Evolutionary conservation across 30 jellyfish, hydroid and myxozoan species (phyloP).

Genomic region (Hydractinia symbiolongicarpus): DNA sequence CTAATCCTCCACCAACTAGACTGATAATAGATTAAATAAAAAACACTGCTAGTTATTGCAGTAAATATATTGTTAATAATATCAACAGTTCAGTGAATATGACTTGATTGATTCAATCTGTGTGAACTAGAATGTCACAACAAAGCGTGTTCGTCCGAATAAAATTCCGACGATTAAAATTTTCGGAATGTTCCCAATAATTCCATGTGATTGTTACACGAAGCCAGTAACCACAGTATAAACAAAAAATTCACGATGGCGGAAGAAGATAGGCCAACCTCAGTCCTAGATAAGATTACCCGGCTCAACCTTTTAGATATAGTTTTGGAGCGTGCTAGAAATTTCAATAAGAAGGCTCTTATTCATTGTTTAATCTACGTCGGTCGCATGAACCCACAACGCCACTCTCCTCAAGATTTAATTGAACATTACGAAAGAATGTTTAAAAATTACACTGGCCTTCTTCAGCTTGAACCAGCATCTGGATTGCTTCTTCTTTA

Average conservation of each 20-base stretch:
- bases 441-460: slow-evolving; percentile 33
- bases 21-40: too few relatives aligned
- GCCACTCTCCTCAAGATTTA: slow-evolving; percentile 3
- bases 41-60: too few relatives aligned
- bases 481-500: slow-evolving; percentile 66
- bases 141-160: too few relatives aligned
- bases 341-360: slow-evolving; percentile 52
- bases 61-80: too few relatives aligned
- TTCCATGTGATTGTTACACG: background rate
- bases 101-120: too few relatives aligned
- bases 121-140: too few relatives aligned
- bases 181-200: background rate
- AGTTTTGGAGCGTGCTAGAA: slow-evolving; percentile 42
- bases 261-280: slow-evolving; percentile 21
- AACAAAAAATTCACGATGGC: slow-evolving; percentile 1
- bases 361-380: slow-evolving; percentile 57
- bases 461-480: slow-evolving; percentile 47
- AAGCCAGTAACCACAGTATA: slow-evolving; percentile 17
- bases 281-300: slow-evolving; percentile 41
- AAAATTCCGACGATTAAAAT: too few relatives aligned
- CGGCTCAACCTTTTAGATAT: slow-evolving; percentile 50
- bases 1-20: too few relatives aligned
- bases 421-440: slow-evolving; percentile 55
- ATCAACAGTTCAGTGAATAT: too few relatives aligned
- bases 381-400: slow-evolving; percentile 54